phyloP scores from a whole-genome alignment of 1,140 invertebrate species.

The Archivesica marissinica region DNA sequence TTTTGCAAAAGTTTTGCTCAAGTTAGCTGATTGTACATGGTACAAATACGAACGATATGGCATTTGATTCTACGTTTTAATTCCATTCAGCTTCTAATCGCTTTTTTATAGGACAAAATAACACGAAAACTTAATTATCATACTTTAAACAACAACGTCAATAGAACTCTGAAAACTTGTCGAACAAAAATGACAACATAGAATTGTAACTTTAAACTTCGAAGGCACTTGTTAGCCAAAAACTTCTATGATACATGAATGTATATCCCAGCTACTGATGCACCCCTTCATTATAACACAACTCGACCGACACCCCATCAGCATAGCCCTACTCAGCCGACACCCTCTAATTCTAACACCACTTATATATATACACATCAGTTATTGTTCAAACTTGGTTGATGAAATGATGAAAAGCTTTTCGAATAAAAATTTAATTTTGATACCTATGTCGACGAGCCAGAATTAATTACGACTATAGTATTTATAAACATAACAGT shows the following conservation, averaged over 20 bases:
- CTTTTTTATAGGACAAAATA: not conserved
- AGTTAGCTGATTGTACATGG: not conserved
- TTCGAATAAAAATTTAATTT: no score
- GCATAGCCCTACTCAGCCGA: no score
- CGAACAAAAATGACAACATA: slow-evolving; percentile 42
- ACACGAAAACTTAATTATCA: slow-evolving; percentile 27
- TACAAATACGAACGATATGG: slow-evolving; percentile 17
- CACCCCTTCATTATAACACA: no score
- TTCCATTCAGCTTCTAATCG: slow-evolving; percentile 7
- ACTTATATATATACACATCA: no score
- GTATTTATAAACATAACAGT: no score
- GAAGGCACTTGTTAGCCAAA: slow-evolving; percentile 43
- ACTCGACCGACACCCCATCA: no score
- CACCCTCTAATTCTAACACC: no score
- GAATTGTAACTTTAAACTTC: slow-evolving; percentile 35
- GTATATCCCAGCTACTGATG: not conserved
- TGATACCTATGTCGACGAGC: no score
- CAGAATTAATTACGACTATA: no score
- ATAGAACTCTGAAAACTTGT: slow-evolving; percentile 37
- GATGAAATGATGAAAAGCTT: no score
- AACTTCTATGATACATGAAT: not conserved
- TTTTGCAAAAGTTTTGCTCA: no score
- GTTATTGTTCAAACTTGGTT: no score
- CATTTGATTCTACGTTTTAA: slow-evolving; percentile 16
- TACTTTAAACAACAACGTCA: slow-evolving; percentile 30